These are phyloP conservation scores for Ichneumoninae sp. DNA, from an alignment of 2,888 invertebrate species.

Conservation along the genomic window DNA sequence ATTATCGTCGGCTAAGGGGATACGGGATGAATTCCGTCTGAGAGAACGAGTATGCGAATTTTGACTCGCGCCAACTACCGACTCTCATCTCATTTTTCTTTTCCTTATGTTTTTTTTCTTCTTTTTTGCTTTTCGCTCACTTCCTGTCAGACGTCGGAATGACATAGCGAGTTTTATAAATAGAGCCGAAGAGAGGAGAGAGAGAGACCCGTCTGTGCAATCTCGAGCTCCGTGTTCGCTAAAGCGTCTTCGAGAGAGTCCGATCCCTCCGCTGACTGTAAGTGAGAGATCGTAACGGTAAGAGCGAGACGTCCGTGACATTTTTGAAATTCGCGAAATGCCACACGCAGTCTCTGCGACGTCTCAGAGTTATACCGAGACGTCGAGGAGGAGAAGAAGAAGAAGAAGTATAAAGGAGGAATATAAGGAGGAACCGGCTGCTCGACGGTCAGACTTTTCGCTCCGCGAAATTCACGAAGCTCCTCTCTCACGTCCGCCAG, in stretches of 20 bases:
- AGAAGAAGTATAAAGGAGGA: not conserved
- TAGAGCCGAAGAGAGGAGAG: slow-evolving; percentile 53
- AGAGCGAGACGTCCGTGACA: slow-evolving; percentile 73
- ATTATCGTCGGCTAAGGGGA: slow-evolving; percentile 5
- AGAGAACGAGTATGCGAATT: slow-evolving; percentile 32
- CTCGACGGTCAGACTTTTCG: slow-evolving; percentile 66
- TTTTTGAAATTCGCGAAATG: slow-evolving; percentile 77
- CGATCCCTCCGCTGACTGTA: slow-evolving; percentile 22
- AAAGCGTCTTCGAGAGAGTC: not conserved
- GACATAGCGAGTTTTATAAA: slow-evolving; percentile 65
- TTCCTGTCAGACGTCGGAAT: slow-evolving; percentile 59
- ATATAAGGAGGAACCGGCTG: slow-evolving; percentile 14
- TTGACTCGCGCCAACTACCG: slow-evolving; percentile 51
- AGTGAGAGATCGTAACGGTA: slow-evolving; percentile 54
- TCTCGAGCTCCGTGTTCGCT: slow-evolving; percentile 15
- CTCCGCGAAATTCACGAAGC: slow-evolving; percentile 6
- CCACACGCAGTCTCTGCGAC: slow-evolving; percentile 61
- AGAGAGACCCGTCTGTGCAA: slow-evolving; percentile 39
- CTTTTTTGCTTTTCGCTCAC: slow-evolving; percentile 38
- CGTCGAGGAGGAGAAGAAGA: slow-evolving; percentile 1
- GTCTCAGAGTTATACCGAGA: slow-evolving; percentile 55
- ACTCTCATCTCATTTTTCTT: slow-evolving; percentile 53
- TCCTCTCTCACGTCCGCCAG: slow-evolving; percentile 47
- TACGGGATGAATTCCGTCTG: slow-evolving; percentile 21
- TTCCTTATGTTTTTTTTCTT: slow-evolving; percentile 28